Base-by-base conservation (phyloP, 2,888 invertebrate species). In the Thecophora atra region DNA sequence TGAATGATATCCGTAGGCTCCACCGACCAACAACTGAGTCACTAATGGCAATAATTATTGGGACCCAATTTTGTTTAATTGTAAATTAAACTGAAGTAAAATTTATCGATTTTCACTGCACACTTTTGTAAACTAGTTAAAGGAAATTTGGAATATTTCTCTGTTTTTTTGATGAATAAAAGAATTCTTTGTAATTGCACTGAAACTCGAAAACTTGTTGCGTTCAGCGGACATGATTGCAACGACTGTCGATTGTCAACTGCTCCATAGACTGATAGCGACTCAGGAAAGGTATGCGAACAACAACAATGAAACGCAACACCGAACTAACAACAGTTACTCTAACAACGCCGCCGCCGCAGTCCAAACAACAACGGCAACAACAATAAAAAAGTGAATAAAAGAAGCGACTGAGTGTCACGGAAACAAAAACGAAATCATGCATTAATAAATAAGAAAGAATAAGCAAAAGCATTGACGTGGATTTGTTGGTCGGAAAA, bases 401-500 rank as follows among this genome's bases (percentile, higher is more conserved):
- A 68, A 68, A 58, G 58, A 68, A 44, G 56, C 44, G 68, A 68
- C 44, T 56, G 42, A 44, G 47, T 17, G 47, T 11, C 47, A 70
- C 28, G 47, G 51, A 62, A 70, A 51, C 51, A 24, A 70, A 47
- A 51, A 58, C 6, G 28, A 44, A 72, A 56, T 69, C 44, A 73
- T 66, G 67, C 72, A 76, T n/a, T n/a, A 77, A 78, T 77, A 81
- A 78, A 78, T 76, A 76, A 74, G 80, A 37, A 37, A 37, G 11
- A 37, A 37, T n/a, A n/a, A n/a, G n/a, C n/a, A n/a, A n/a, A n/a
- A n/a, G n/a, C n/a, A n/a, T n/a, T n/a, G n/a, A n/a, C n/a, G n/a
- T n/a, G n/a, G n/a, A n/a, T n/a, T n/a, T n/a, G n/a, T n/a, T n/a
- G n/a, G n/a, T n/a, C n/a, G n/a, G n/a, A n/a, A n/a, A n/a, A 17